These are phyloP conservation scores for Turnix velox DNA, from an alignment of 2,113 vertebrate species.

Conservation along the genomic window DNA sequence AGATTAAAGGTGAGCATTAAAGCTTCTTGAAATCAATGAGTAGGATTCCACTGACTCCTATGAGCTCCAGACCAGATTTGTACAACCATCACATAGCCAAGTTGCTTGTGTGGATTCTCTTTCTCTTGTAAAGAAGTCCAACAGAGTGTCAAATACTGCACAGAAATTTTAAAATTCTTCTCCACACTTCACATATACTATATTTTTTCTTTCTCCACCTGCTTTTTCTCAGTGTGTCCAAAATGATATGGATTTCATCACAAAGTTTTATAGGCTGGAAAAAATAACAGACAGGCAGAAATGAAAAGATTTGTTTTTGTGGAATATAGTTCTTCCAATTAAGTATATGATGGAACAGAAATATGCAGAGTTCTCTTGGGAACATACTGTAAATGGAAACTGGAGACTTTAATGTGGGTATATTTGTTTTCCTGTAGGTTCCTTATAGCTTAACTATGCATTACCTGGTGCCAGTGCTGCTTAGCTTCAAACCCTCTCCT, in stretches of 20 bases:
- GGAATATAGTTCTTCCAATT: background rate
- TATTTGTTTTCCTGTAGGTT: background rate
- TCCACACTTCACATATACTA: background rate
- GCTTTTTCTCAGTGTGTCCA: background rate
- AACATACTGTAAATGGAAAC: background rate
- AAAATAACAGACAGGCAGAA: background rate
- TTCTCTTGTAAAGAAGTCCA: background rate
- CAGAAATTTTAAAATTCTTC: background rate
- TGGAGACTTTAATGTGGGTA: background rate
- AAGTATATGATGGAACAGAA: background rate
- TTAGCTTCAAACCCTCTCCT: background rate
- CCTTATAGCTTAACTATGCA: background rate
- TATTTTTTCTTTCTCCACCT: background rate
- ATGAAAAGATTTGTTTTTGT: background rate
- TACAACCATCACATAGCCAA: background rate
- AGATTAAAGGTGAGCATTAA: slow-evolving; percentile 35
- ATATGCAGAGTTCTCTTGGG: background rate
- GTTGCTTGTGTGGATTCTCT: background rate
- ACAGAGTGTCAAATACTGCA: background rate
- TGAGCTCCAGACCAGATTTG: background rate
- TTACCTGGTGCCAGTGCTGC: background rate
- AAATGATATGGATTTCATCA: background rate
- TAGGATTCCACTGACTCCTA: background rate
- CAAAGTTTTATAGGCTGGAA: background rate
- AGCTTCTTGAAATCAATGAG: slow-evolving; percentile 1